Percentiles rank a stretch among this genome's conserved stretches.
These are phyloP conservation scores for Oenanthe oenanthe DNA, from an alignment of 2,113 vertebrate genomes.

Conservation along the genomic window DNA sequence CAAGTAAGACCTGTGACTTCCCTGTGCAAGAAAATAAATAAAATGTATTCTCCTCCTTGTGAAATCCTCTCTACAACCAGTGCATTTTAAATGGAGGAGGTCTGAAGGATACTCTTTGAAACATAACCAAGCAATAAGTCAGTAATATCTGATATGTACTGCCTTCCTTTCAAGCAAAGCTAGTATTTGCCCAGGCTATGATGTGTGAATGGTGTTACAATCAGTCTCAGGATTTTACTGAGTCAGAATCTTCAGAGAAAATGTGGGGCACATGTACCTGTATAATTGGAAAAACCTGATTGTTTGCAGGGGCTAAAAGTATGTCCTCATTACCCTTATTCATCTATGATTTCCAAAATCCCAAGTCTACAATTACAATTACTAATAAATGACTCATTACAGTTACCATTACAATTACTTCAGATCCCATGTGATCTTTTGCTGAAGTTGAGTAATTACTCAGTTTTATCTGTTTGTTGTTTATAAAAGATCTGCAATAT, in stretches of 20 bases:
- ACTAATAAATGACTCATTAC: not conserved
- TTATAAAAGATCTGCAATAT: not conserved
- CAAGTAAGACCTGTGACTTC: not conserved
- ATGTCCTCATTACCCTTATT: not conserved
- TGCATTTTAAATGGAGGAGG: not conserved
- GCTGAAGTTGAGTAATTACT: not conserved
- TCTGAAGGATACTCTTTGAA: not conserved
- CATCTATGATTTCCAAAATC: not conserved
- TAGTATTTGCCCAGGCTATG: not conserved
- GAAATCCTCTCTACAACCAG: not conserved
- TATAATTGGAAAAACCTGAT: not conserved
- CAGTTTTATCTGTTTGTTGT: not conserved
- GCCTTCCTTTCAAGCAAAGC: not conserved
- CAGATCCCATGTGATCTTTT: not conserved
- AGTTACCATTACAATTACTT: not conserved
- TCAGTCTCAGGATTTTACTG: not conserved
- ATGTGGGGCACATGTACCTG: not conserved
- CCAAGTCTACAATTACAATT: not conserved
- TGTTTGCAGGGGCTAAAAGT: not conserved
- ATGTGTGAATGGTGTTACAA: not conserved
- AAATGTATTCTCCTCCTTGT: not conserved
- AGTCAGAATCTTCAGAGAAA: not conserved
- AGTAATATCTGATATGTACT: not conserved
- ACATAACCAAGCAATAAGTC: not conserved
- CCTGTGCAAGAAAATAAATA: not conserved